Base-by-base conservation (phyloP, 1,140 invertebrate species). In the Cardiocondyla obscurior region DNA sequence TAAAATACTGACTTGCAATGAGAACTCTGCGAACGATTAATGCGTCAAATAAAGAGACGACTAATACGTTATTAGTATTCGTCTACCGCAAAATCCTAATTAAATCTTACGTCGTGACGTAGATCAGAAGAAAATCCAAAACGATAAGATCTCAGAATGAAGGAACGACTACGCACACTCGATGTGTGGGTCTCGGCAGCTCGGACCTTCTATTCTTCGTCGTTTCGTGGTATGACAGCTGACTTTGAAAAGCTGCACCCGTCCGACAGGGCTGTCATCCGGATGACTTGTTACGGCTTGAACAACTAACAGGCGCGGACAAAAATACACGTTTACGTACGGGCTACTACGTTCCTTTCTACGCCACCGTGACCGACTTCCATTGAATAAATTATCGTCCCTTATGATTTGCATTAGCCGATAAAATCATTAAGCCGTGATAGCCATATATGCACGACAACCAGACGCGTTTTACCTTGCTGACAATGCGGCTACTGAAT, bases 191-290 rank as follows among this genome's bases (percentile, higher is more conserved):
- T 84, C 82, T 84, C 85, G 69, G 82, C 85, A 72, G 83, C 83
- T 79, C 49, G 55, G 70, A 53, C 67, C 79, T 74, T 85, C 86
- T 85, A 85, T 88, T 88, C 83, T 82, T 74, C 81, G 58, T 60
- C 85, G 62, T 83, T 88, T 69, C 79, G 33, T 85, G 58, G 60
- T 83, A 79, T 87, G 87, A 88, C 87, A 88, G 72, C 83, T 89
- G 89, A 91, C 89, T 90, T 91, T 91, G 90, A 91, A 85, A 91
- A 91, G 89, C 89, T 91, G 90, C 90, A 90, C 90, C 90, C 82
- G 90, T 91, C 89, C 83, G 90, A 90, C 90, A 82, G 87, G 70
- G 55, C 85, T 88, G 90, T 91, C 90, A 72, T 90, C 88, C 81
- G 83, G 85, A 60, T 82, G 85, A 87, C 88, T 89, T 84, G 84